phyloP scores from a whole-genome alignment of 2,888 invertebrate species.

The Coelopa pilipes region DNA sequence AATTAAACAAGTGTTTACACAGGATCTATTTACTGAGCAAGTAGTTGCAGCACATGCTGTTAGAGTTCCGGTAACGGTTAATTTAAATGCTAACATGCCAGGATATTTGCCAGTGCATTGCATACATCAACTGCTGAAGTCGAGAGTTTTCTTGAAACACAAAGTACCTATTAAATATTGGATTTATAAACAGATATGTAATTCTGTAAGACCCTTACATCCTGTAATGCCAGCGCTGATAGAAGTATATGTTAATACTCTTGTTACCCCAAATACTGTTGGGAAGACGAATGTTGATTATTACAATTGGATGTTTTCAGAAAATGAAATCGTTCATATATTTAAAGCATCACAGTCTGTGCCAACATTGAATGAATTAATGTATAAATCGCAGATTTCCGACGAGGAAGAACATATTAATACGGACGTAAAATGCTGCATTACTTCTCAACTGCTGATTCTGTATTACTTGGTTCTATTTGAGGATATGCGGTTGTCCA shows the following conservation, averaged over 20 bases:
- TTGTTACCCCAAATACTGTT: constrained; percentile 74
- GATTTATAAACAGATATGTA: constrained; percentile 94
- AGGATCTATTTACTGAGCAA: constrained; percentile 97
- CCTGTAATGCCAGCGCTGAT: constrained; percentile 92
- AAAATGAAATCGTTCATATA: constrained; percentile 86
- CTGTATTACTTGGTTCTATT: constrained; percentile 92
- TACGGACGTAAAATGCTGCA: constrained; percentile 66
- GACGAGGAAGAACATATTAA: constrained; percentile 71
- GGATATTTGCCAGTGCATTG: constrained; percentile 97
- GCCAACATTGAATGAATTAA: constrained; percentile 49
- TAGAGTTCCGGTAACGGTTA: constrained; percentile 92
- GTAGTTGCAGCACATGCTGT: constrained; percentile 96
- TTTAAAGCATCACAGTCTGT: constrained; percentile 72
- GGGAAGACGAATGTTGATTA: constrained; percentile 72
- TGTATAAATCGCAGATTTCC: constrained; percentile 58
- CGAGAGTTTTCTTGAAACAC: constrained; percentile 93
- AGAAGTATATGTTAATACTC: constrained; percentile 94
- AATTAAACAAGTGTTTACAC: constrained; percentile 93
- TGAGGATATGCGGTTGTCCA: constrained; percentile 86
- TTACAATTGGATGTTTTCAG: constrained; percentile 90
- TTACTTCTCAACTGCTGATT: constrained; percentile 88
- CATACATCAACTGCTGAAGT: constrained; percentile 93
- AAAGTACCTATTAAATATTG: constrained; percentile 96
- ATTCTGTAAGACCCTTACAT: constrained; percentile 89
- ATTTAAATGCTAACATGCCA: constrained; percentile 86